phyloP scores from a whole-genome alignment of 2,113 vertebrate species.

The Nymphicus hollandicus region DNA sequence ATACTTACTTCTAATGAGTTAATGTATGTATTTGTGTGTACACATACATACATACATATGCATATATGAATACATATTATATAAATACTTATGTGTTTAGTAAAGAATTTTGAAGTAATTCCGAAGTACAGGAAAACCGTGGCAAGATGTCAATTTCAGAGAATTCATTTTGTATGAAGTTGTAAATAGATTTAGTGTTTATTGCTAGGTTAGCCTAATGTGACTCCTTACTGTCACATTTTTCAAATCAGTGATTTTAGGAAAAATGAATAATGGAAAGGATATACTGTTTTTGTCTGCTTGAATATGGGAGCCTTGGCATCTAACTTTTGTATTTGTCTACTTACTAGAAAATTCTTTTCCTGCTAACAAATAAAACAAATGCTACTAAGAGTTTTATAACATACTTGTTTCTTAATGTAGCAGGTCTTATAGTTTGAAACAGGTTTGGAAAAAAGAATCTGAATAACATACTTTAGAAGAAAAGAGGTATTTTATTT shows the following conservation, averaged over 20 bases:
- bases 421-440: neutral
- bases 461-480: neutral
- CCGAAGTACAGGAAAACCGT: neutral
- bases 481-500: neutral
- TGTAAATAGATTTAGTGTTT: neutral
- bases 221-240: neutral
- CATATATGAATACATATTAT: neutral
- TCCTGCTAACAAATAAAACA: slow-evolving; percentile 15
- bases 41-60: neutral
- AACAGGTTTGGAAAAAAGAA: neutral
- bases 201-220: neutral
- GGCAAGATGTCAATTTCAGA: neutral
- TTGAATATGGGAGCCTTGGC: slow-evolving; percentile 4
- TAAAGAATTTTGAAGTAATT: neutral
- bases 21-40: neutral
- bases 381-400: slow-evolving; percentile 4
- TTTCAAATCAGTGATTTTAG: neutral
- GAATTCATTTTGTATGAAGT: neutral
- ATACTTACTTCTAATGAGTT: neutral
- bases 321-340: neutral
- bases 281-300: neutral
- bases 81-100: neutral
- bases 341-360: neutral
- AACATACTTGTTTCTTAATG: slow-evolving; percentile 30
- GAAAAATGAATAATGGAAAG: neutral